Percentiles rank a stretch among this genome's conserved stretches.
These are phyloP conservation scores for Psittacula cyanocephala DNA, from an alignment of 2,113 vertebrate genomes.

Conservation along the genomic window DNA sequence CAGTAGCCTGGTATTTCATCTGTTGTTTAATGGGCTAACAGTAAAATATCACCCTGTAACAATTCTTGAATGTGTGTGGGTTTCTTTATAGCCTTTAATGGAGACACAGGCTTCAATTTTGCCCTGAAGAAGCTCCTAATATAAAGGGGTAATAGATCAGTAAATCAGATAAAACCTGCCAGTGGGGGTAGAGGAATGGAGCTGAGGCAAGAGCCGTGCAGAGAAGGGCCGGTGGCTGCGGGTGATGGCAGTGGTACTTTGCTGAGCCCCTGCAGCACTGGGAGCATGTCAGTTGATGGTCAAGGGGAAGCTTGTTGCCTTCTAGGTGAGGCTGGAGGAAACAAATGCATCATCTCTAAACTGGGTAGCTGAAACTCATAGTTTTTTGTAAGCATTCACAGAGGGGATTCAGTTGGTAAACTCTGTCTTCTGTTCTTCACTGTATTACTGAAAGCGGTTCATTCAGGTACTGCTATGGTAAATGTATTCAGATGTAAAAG, in stretches of 20 bases:
- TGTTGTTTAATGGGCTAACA: conserved; percentile 61
- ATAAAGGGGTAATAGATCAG: conserved; percentile 41
- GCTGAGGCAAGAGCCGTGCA: background rate
- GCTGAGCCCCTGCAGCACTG: rapidly evolving
- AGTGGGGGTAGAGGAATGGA: background rate
- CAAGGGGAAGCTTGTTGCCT: background rate
- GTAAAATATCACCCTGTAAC: conserved; percentile 61
- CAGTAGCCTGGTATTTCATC: conserved; percentile 41
- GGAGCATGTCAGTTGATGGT: background rate
- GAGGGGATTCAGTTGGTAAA: background rate
- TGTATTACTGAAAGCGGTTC: background rate
- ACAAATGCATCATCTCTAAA: background rate
- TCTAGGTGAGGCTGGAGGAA: background rate
- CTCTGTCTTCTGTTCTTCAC: background rate
- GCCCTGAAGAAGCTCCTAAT: conserved; percentile 45
- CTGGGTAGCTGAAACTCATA: background rate
- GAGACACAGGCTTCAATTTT: conserved; percentile 37
- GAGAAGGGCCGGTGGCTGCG: background rate
- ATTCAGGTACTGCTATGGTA: background rate
- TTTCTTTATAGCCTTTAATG: conserved; percentile 53
- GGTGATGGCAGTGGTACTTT: background rate
- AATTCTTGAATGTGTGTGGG: conserved; percentile 50
- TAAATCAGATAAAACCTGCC: conserved; percentile 30
- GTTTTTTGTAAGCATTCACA: background rate
- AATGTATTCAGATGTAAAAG: background rate